A percentile compares a stretch with the other conserved stretches of the same genome.
These are phyloP conservation scores for Sthenelais limicola DNA, from an alignment of 2,888 invertebrate species.

Conservation along the genomic window DNA sequence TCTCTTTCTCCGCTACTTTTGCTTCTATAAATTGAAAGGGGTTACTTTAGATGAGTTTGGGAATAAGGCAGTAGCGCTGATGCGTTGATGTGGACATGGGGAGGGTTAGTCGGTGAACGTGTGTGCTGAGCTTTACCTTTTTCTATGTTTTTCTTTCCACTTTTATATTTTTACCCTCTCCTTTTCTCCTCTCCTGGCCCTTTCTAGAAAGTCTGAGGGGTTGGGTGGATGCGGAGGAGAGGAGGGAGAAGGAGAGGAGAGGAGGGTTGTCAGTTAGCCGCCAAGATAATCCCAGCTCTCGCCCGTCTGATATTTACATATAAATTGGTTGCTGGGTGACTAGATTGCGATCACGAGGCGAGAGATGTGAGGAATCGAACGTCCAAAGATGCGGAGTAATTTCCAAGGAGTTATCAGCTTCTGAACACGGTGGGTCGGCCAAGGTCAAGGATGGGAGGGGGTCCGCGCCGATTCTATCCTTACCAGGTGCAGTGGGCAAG, in stretches of 20 bases:
- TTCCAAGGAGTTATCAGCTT: constrained; percentile 36
- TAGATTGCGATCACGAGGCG: constrained; percentile 23
- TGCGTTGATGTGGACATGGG: too few species aligned
- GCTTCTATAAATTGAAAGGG: too few species aligned
- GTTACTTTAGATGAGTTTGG: too few species aligned
- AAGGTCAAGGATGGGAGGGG: constrained; percentile 21
- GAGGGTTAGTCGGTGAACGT: background rate
- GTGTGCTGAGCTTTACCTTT: background rate
- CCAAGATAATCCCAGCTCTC: constrained; percentile 18
- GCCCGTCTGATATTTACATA: constrained; percentile 36
- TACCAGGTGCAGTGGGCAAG: too few species aligned
- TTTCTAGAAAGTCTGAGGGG: too few species aligned
- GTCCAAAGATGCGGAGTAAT: constrained; percentile 30
- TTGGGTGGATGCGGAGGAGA: background rate
- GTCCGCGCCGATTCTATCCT: too few species aligned
- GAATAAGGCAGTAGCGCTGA: too few species aligned
- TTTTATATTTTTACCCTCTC: background rate
- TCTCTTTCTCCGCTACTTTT: too few species aligned
- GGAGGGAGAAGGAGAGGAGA: background rate
- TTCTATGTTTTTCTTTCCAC: background rate
- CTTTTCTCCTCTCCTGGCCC: too few species aligned
- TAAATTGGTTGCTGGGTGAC: constrained; percentile 30
- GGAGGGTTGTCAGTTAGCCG: background rate
- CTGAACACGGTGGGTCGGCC: constrained; percentile 18
- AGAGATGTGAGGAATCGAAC: constrained; percentile 21